Percentiles rank a stretch among this genome's conserved stretches.
These are phyloP conservation scores for Carassius gibelio DNA, from an alignment of 2,113 vertebrate species.

Conservation along the genomic window DNA sequence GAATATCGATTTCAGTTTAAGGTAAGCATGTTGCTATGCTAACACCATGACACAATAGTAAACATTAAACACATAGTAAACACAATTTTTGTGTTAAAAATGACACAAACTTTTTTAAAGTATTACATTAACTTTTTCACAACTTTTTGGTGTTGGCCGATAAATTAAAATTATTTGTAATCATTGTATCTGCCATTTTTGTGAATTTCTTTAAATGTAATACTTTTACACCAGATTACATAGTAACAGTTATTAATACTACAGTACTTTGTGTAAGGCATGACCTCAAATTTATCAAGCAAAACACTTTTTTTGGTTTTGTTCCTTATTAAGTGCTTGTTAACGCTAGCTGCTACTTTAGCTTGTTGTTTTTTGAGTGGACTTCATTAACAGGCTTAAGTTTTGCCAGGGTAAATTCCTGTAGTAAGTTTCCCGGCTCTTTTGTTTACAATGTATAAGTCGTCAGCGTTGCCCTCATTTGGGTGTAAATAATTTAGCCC, in stretches of 20 bases:
- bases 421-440: not conserved
- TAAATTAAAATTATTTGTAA: too few relatives aligned
- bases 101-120: not conserved
- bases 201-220: too few relatives aligned
- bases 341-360: not conserved
- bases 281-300: not conserved
- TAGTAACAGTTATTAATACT: not conserved
- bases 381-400: conserved; percentile 9
- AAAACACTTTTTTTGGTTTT: not conserved
- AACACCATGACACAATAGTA: too few relatives aligned
- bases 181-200: too few relatives aligned
- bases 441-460: conserved; percentile 49
- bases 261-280: not conserved
- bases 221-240: too few relatives aligned
- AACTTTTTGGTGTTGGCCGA: too few relatives aligned
- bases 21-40: too few relatives aligned
- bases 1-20: too few relatives aligned
- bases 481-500: conserved; percentile 60
- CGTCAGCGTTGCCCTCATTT: conserved; percentile 59
- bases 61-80: not conserved
- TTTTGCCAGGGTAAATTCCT: not conserved
- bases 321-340: not conserved
- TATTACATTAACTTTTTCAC: too few relatives aligned
- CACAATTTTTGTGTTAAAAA: not conserved
- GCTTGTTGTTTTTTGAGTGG: not conserved